Evolutionary conservation across 2,888 invertebrate species (phyloP).

Genomic region (Cheilosia grossa): DNA sequence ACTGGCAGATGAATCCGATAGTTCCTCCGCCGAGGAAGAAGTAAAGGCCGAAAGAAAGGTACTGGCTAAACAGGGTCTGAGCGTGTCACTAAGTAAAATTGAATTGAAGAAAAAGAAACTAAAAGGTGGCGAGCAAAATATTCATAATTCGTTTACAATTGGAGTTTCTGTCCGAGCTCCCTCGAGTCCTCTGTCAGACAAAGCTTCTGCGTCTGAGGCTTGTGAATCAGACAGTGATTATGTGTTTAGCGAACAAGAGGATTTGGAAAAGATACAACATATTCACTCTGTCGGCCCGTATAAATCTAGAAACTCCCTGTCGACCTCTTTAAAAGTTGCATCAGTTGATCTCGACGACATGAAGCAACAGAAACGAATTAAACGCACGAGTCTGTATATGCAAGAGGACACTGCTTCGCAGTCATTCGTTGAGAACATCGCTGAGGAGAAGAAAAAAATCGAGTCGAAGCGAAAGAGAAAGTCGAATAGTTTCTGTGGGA

Average conservation of each 20-base stretch:
- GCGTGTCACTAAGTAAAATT: constrained; percentile 70
- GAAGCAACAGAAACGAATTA: constrained; percentile 21
- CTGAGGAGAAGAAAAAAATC: constrained; percentile 64
- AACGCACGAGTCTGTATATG: constrained; percentile 56
- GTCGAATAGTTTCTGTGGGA: constrained; percentile 79
- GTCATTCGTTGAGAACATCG: constrained; percentile 79
- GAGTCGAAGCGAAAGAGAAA: constrained; percentile 77
- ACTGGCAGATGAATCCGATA: not conserved
- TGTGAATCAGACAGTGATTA: constrained; percentile 25
- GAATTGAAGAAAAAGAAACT: constrained; percentile 54
- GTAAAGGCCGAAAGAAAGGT: constrained; percentile 1
- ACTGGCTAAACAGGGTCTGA: constrained; percentile 46
- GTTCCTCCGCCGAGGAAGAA: constrained; percentile 30
- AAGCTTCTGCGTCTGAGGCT: not conserved
- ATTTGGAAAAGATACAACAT: constrained; percentile 76
- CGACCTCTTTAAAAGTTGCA: not conserved
- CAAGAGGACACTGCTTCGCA: constrained; percentile 77
- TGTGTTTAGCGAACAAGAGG: constrained; percentile 66
- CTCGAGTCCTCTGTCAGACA: not conserved
- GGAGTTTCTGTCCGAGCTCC: constrained; percentile 66
- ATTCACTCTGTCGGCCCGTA: constrained; percentile 56
- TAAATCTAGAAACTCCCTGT: constrained; percentile 48
- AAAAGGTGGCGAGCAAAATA: constrained; percentile 12
- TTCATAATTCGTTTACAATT: constrained; percentile 76
- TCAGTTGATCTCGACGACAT: not conserved